Evolutionary conservation across 2,888 invertebrate species (phyloP).

Genomic region (Pammene fasciana): DNA sequence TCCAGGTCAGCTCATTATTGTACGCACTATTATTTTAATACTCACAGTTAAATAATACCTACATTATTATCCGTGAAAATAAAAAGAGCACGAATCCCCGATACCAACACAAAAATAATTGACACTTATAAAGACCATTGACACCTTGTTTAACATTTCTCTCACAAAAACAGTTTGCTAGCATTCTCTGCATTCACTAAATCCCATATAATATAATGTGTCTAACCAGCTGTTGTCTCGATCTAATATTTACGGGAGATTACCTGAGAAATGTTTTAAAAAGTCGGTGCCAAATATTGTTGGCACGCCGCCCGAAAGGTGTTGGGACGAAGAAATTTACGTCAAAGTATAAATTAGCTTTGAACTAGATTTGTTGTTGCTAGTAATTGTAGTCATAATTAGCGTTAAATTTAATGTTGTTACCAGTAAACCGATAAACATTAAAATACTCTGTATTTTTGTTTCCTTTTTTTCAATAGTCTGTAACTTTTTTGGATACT

Average conservation of each 20-base stretch:
- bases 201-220: conserved; percentile 42
- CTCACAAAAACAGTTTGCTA: conserved; percentile 48
- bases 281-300: conserved; percentile 57
- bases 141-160: conserved; percentile 30
- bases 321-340: conserved; percentile 50
- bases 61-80: conserved; percentile 8
- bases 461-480: too few species aligned
- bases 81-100: conserved; percentile 19
- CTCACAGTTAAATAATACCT: too few species aligned
- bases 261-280: conserved; percentile 64
- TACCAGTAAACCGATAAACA: too few species aligned
- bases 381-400: too few species aligned
- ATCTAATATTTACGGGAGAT: conserved; percentile 53
- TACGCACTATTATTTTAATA: neutral
- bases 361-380: neutral
- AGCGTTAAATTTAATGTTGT: too few species aligned
- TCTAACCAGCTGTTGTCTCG: conserved; percentile 57
- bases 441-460: too few species aligned
- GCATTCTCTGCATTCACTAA: conserved; percentile 53
- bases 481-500: too few species aligned
- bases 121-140: conserved; percentile 29
- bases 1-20: conserved; percentile 27
- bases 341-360: conserved; percentile 44
- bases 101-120: conserved; percentile 21
- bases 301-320: conserved; percentile 57